A percentile compares a stretch with the other conserved stretches of the same genome.
Conservation (phyloP, 1,140 invertebrate species). For the Macrostomum lignano region DNA sequence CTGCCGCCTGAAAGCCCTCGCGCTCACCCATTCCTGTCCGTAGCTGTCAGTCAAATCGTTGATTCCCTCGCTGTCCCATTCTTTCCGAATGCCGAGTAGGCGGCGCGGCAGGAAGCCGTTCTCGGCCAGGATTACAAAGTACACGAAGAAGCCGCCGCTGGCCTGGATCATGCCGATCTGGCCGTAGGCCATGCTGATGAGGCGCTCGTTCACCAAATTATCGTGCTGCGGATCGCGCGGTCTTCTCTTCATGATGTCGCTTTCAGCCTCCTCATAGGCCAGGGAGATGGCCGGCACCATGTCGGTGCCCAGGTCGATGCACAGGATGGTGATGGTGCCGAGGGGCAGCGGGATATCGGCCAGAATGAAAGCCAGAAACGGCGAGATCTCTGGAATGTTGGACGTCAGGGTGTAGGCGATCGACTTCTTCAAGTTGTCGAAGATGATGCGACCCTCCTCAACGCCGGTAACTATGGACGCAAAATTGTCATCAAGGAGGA, state of each 20-base stretch:
- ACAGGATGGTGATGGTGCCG: slow-evolving; percentile 91
- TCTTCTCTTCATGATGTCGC: slow-evolving; percentile 90
- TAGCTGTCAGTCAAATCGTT: slow-evolving; percentile 86
- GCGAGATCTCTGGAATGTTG: slow-evolving; percentile 96
- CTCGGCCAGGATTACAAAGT: slow-evolving; percentile 94
- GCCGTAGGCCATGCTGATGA: slow-evolving; percentile 13
- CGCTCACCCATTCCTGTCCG: slow-evolving; percentile 88
- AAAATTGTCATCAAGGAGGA: slow-evolving; percentile 92
- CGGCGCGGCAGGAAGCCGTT: slow-evolving; percentile 64
- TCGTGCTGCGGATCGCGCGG: slow-evolving; percentile 64
- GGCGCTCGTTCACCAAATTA: slow-evolving; percentile 70
- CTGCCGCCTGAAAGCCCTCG: no score
- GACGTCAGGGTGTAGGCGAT: slow-evolving; percentile 94
- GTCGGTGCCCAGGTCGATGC: slow-evolving; percentile 98
- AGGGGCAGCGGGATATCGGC: slow-evolving; percentile 81
- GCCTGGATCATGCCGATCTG: slow-evolving; percentile 64
- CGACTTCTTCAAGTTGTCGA: slow-evolving; percentile 97
- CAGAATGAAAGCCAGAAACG: slow-evolving; percentile 87
- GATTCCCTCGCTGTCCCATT: slow-evolving; percentile 78
- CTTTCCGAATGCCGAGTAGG: slow-evolving; percentile 61
- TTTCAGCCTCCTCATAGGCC: slow-evolving; percentile 78
- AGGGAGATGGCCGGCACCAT: slow-evolving; percentile 89
- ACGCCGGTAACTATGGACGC: slow-evolving; percentile 96
- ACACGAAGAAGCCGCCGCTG: slow-evolving; percentile 88
- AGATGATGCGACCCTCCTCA: slow-evolving; percentile 80